phyloP scores from a whole-genome alignment of 2,797 vertebrate genomes.

The Lacerta bilineata region DNA sequence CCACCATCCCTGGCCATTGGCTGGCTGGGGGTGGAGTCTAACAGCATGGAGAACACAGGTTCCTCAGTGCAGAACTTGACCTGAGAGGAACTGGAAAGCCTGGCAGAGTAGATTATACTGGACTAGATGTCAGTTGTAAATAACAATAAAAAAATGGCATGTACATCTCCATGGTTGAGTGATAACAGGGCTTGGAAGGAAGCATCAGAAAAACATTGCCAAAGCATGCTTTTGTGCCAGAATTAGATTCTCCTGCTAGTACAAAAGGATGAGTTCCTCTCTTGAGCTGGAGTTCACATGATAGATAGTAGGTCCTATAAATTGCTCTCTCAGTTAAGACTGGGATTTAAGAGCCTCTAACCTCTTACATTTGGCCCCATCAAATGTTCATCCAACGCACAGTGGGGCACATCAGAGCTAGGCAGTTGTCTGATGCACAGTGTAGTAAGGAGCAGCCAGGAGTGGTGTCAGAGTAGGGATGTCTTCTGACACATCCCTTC shows the following conservation, averaged over 20 bases:
- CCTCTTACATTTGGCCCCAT: not conserved
- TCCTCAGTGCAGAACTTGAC: too few species aligned
- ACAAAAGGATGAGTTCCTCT: conserved; percentile 39
- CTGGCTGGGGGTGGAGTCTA: too few species aligned
- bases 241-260: not conserved
- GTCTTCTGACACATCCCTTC: not conserved
- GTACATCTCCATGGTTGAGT: not conserved
- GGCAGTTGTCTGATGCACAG: not conserved
- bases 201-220: not conserved
- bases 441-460: not conserved
- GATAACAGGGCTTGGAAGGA: not conserved
- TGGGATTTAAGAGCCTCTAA: not conserved
- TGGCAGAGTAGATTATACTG: not conserved
- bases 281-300: not conserved
- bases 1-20: too few species aligned
- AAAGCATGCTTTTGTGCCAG: not conserved
- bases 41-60: too few species aligned
- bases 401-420: not conserved
- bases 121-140: not conserved
- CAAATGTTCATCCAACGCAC: not conserved
- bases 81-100: not conserved
- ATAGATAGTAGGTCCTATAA: not conserved
- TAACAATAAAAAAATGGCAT: not conserved
- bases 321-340: not conserved
- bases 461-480: not conserved